These are phyloP conservation scores for Regulus satrapa DNA, from an alignment of 2,113 vertebrate genomes.

Conservation along the genomic window DNA sequence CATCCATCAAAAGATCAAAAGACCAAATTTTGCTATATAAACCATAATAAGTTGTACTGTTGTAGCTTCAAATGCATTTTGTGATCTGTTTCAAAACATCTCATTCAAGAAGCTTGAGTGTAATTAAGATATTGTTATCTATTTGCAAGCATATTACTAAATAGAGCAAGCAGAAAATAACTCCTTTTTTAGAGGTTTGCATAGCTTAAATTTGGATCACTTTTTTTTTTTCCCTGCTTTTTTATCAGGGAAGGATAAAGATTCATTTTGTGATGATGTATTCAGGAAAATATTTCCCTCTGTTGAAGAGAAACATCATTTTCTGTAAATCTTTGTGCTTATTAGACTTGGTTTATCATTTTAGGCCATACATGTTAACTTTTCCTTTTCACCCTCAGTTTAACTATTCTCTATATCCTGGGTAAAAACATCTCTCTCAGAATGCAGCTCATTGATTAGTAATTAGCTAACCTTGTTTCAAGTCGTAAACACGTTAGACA, in stretches of 20 bases:
- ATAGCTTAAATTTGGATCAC: background rate
- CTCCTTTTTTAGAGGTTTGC: background rate
- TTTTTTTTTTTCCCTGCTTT: background rate
- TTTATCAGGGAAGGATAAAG: background rate
- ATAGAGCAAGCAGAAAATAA: background rate
- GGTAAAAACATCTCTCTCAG: background rate
- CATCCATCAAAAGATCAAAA: background rate
- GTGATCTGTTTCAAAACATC: background rate
- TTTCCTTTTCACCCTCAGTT: background rate
- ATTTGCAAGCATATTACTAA: background rate
- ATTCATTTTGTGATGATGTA: background rate
- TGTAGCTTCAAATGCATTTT: background rate
- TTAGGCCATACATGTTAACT: background rate
- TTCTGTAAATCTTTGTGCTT: background rate
- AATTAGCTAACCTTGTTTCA: slow-evolving; percentile 32
- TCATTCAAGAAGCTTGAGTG: background rate
- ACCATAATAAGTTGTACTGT: background rate
- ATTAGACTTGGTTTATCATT: background rate
- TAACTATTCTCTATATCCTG: background rate
- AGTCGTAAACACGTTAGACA: background rate
- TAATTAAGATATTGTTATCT: background rate
- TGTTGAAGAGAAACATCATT: background rate
- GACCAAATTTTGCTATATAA: background rate
- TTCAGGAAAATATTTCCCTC: background rate
- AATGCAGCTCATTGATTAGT: background rate